Conservation (phyloP, 1,140 invertebrate species). For the Stenopsyche tienmushanensis region DNA sequence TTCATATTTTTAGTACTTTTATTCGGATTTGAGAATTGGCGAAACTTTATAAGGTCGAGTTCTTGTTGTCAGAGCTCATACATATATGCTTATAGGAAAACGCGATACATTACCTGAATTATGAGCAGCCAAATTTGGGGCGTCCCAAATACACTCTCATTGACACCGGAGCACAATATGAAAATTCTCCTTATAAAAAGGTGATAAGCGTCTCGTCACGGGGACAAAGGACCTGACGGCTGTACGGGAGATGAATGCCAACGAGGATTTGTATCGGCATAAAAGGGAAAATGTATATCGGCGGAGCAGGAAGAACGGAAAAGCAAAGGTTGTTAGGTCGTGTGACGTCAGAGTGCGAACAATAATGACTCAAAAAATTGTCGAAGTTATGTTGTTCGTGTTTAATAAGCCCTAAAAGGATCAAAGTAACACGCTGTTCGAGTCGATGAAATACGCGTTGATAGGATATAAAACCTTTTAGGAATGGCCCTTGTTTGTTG, state of each 20-base stretch:
- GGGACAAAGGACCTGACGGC: conserved; percentile 29
- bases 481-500: too few relatives aligned
- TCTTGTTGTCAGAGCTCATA: neutral
- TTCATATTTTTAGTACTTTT: too few relatives aligned
- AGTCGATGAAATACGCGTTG: too few relatives aligned
- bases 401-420: too few relatives aligned
- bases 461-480: too few relatives aligned
- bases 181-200: conserved; percentile 37
- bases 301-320: conserved; percentile 1
- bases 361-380: neutral
- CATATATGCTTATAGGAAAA: neutral
- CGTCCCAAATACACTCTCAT: conserved; percentile 10
- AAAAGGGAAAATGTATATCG: conserved; percentile 12
- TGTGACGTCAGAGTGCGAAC: neutral
- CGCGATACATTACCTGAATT: conserved; percentile 29
- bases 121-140: conserved; percentile 21
- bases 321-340: conserved; percentile 8
- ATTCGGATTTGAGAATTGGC: too few relatives aligned
- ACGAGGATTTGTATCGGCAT: conserved; percentile 30
- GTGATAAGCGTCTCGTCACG: conserved; percentile 37
- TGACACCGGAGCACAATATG: conserved; percentile 32
- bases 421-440: too few relatives aligned
- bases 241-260: conserved; percentile 25
- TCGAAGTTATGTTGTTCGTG: too few relatives aligned
- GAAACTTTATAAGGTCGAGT: too few relatives aligned